phyloP scores from a whole-genome alignment of 1,140 invertebrate species.

The Drosophila mauritiana region DNA sequence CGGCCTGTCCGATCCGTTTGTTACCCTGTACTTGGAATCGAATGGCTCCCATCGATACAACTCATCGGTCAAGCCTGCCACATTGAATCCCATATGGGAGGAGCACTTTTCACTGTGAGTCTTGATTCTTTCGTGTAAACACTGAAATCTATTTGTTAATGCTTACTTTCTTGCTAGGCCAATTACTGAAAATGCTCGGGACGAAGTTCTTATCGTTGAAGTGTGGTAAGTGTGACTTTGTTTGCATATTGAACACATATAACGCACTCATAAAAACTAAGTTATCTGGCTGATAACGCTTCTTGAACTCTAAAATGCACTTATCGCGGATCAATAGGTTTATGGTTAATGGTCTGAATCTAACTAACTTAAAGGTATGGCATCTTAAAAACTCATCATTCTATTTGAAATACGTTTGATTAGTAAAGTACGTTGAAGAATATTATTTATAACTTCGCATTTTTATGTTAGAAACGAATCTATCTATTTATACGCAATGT shows the following conservation, averaged over 20 bases:
- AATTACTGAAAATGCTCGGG: conserved; percentile 32
- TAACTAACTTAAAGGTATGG: conserved; percentile 14
- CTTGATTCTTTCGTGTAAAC: background rate
- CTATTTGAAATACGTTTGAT: background rate
- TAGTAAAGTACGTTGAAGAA: background rate
- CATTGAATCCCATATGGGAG: conserved; percentile 97
- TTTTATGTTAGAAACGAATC: too few relatives aligned
- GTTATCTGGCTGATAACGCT: conserved; percentile 3
- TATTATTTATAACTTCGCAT: background rate
- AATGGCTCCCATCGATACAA: conserved; percentile 91
- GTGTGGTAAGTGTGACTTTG: conserved; percentile 25
- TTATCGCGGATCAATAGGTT: conserved; percentile 9
- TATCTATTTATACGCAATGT: too few relatives aligned
- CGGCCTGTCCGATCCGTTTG: conserved; percentile 98
- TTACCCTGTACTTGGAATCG: conserved; percentile 92
- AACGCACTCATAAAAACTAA: conserved; percentile 14
- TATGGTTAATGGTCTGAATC: conserved; percentile 2
- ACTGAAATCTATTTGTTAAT: background rate
- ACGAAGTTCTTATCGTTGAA: conserved; percentile 43
- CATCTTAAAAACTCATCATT: background rate
- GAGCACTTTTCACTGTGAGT: conserved; percentile 98
- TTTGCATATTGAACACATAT: too few relatives aligned
- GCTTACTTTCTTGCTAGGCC: background rate
- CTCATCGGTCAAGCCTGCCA: conserved; percentile 95
- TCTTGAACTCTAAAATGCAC: conserved; percentile 3